Evolutionary conservation across 2,888 invertebrate species (phyloP).

Genomic region (Drosophila pseudotalamancana): DNA sequence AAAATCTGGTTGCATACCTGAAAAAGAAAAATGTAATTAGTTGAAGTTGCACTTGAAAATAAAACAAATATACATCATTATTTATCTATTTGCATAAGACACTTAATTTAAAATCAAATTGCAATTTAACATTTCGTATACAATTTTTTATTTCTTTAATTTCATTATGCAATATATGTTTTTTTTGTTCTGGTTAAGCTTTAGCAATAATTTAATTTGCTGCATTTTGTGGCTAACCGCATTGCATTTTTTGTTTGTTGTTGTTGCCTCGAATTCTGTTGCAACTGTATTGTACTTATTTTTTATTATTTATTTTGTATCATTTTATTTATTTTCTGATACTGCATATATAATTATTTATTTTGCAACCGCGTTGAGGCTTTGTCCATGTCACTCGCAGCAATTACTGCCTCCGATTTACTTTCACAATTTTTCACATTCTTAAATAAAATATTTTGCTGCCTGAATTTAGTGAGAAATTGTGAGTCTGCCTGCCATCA

Average conservation of each 20-base stretch:
- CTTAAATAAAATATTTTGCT: constrained; percentile 7
- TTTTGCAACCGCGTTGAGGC: constrained; percentile 21
- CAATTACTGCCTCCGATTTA: constrained; percentile 28
- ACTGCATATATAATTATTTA: constrained; percentile 28
- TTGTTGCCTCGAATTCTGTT: constrained; percentile 19
- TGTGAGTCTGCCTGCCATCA: constrained; percentile 22
- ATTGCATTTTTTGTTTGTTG: constrained; percentile 34
- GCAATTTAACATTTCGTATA: constrained; percentile 10
- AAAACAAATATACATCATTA: not conserved
- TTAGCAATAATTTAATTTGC: constrained; percentile 64
- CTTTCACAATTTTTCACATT: constrained; percentile 31
- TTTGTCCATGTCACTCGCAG: constrained; percentile 62
- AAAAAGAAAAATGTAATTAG: constrained; percentile 24
- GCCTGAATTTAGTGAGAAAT: constrained; percentile 18
- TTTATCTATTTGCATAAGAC: constrained; percentile 1
- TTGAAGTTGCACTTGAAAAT: not conserved
- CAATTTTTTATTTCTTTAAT: constrained; percentile 26
- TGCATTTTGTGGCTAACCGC: constrained; percentile 65
- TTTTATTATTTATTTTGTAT: constrained; percentile 2
- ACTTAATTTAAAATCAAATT: constrained; percentile 15
- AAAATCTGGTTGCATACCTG: constrained; percentile 37
- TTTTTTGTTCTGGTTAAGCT: constrained; percentile 25
- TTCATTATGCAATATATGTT: constrained; percentile 23
- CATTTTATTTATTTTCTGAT: constrained; percentile 5
- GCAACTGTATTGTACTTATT: constrained; percentile 14